Conservation (phyloP, 2,113 vertebrate genomes). For the Hippocampus barbouri region DNA sequence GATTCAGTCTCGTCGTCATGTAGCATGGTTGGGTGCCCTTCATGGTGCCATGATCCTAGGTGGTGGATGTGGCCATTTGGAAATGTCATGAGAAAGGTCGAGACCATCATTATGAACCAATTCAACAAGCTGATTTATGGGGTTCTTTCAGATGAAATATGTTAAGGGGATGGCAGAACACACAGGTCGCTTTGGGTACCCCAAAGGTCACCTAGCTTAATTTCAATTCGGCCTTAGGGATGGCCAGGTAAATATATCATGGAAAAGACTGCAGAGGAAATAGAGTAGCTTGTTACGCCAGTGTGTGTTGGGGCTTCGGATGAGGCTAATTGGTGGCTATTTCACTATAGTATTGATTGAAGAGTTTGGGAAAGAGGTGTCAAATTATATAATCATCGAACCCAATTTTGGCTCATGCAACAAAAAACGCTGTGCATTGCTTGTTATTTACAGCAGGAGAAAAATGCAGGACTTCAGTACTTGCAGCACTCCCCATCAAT, state of each 20-base stretch:
- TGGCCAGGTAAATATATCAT: constrained; percentile 38
- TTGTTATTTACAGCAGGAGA: constrained; percentile 43
- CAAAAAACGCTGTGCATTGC: constrained; percentile 19
- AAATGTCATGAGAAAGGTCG: constrained; percentile 72
- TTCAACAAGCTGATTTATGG: constrained; percentile 69
- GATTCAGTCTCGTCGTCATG: constrained; percentile 47
- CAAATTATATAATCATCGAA: constrained; percentile 32
- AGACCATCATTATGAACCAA: constrained; percentile 51
- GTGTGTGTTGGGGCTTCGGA: constrained; percentile 42
- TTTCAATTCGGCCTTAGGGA: constrained; percentile 64
- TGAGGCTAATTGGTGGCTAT: constrained; percentile 30
- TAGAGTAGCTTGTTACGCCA: constrained; percentile 40
- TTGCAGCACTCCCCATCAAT: constrained; percentile 55
- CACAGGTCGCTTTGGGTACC: constrained; percentile 36
- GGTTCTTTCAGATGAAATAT: constrained; percentile 56
- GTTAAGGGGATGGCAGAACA: constrained; percentile 41
- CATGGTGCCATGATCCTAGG: constrained; percentile 52
- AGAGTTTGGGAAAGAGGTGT: constrained; percentile 29
- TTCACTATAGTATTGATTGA: constrained; percentile 33
- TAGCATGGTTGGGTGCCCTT: constrained; percentile 48
- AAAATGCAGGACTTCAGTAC: constrained; percentile 41
- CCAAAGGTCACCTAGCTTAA: constrained; percentile 71
- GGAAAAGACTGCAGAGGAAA: constrained; percentile 27
- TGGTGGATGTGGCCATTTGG: constrained; percentile 56
- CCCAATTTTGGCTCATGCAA: constrained; percentile 19